Base-by-base conservation (phyloP, 2,797 vertebrate species). In the Enteromius thamalakanensis region DNA sequence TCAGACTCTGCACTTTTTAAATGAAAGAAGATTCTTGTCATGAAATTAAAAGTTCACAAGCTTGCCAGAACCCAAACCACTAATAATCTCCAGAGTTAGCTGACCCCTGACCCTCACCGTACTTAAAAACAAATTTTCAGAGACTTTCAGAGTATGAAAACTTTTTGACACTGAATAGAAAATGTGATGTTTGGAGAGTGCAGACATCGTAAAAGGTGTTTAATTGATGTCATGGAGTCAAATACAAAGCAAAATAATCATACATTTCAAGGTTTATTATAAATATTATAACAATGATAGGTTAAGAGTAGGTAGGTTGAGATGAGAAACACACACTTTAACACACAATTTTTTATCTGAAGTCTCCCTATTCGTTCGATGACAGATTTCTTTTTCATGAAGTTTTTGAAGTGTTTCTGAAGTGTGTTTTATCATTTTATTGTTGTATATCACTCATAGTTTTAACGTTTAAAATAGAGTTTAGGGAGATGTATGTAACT, bases 171-270 rank as follows among this genome's bases (percentile, higher is more conserved):
- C 23, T 58, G 23, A 58, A 76, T 40, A 40, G 34, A 29, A 80
- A 70, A 70, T 21, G 4, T 0, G 4, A 42, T 80, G 79, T 47
- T 80, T 80, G 45, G 23, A 23, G 15, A 69, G 15, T 42, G 26
- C n/a, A 75, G 11, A 37, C 0, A 1, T 40, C 37, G 55, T 40
- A 12, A 58, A 42, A 60, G 74, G 60, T 81, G 53, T 62, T 72
- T 81, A 45, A 80, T 58, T 58, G 19, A 71, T 60, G 26, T 45
- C 53, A 80, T n/a, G 11, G 51, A 70, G 23, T 21, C 75, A 79
- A 82, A 75, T 69, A 70, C 68, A 68, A 49, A 29, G 69, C 12
- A 49, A 72, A 17, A 11, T n/a, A 81, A 49, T 71, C 19, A 19
- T 23, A 23, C 5, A 51, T 26, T 11, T 26, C 5, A 81, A 62